Percentiles rank a stretch among this genome's conserved stretches.
These are phyloP conservation scores for Alligator sinensis DNA, from an alignment of 2,113 vertebrate species.

Conservation along the genomic window DNA sequence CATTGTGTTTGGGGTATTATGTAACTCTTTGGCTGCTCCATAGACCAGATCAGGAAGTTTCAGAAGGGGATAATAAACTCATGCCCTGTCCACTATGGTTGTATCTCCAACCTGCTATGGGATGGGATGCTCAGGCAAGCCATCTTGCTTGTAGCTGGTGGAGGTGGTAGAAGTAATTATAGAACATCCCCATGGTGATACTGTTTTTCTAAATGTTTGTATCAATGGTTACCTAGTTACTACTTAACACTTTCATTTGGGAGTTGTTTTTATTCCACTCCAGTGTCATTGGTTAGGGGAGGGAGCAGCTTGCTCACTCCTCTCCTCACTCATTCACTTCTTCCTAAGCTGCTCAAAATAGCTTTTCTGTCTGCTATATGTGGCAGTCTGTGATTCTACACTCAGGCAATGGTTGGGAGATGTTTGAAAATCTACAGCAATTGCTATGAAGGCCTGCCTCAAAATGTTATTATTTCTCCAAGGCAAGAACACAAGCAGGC, in stretches of 20 bases:
- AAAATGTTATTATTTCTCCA: too few relatives aligned
- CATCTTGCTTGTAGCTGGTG: neutral
- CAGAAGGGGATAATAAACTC: neutral
- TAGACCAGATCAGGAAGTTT: neutral
- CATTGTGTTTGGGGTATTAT: neutral
- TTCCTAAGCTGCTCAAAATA: too few relatives aligned
- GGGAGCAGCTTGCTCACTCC: neutral
- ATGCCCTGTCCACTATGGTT: neutral
- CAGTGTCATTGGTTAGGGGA: neutral
- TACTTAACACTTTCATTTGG: neutral
- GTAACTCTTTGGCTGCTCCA: neutral
- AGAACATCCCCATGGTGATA: neutral
- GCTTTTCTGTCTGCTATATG: too few relatives aligned
- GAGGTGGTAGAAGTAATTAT: neutral
- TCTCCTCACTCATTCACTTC: neutral
- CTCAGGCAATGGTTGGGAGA: neutral
- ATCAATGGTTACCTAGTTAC: accelerated
- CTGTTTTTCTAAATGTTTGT: neutral
- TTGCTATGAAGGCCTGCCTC: too few relatives aligned
- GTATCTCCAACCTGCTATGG: neutral
- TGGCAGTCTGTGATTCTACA: neutral
- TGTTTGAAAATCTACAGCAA: accelerated
- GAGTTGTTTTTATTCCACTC: neutral
- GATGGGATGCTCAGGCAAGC: too few relatives aligned
- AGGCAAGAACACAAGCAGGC: too few relatives aligned